Evolutionary conservation across 2,113 vertebrate species (phyloP), one percentile per base, ranked within the genome.

Genomic region (Carassius carassius): DNA sequence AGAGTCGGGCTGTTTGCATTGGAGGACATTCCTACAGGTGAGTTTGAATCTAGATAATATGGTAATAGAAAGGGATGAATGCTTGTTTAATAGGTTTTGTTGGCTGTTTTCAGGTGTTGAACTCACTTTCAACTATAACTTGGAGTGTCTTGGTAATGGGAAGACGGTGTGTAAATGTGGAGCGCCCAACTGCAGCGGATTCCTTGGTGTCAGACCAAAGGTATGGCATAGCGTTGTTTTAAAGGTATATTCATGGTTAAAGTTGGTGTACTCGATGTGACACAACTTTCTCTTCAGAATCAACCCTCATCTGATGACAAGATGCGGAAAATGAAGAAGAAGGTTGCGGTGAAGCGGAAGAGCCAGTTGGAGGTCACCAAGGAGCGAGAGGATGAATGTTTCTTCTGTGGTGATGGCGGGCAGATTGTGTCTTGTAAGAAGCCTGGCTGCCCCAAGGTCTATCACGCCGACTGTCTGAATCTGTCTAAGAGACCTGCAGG

Each of bases 91-190:
- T 0, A 10, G 3, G 76, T 35, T 23, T 29, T 10, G n/a, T 11
- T 17, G 3, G 51, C 32, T 69, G 16, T 3, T 69, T 35, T 60
- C 92, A 99, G 98, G 96, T 70, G 96, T 95, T 89, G 98, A 99
- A 91, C 94, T 99, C 88, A 99, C 97, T 76, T 99, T 99, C 92
- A 99, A 99, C 94, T 99, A 99, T 92, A 99, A 99, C 89, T 92
- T 99, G 90, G 98, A 99, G 91, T 99, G 98, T 94, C 94, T 97
- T 86, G 98, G 98, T 51, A 99, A 99, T 32, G 98, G 98, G 67
- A 99, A 99, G 92, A 99, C 98, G 0, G 97, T 95, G 83, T 99
- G 98, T 93, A 99, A 99, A 94, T 99, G 98, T 87, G 98, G 98
- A 88, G 97, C 98, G 21, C 94, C 98, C 4, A 99, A 99, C 87